phyloP scores from a whole-genome alignment of 2,888 invertebrate species.

The Epicampocera succincta region DNA sequence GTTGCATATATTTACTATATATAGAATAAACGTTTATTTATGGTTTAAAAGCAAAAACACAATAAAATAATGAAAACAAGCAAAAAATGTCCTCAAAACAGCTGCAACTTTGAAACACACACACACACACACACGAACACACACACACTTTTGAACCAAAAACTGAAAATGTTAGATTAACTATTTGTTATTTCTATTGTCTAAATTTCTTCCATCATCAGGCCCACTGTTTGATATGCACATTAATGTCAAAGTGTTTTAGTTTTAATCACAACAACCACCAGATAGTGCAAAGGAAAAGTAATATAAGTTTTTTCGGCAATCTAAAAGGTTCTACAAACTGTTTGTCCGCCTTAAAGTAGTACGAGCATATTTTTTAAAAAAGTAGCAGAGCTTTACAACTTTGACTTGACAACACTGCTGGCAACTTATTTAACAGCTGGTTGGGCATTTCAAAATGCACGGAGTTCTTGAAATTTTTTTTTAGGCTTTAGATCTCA shows the following conservation, averaged over 20 bases:
- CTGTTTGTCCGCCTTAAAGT: too few species aligned
- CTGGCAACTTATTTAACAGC: too few species aligned
- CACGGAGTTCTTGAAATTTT: too few species aligned
- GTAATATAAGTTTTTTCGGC: background rate
- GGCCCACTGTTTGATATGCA: background rate
- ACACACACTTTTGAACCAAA: background rate
- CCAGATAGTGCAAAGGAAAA: background rate
- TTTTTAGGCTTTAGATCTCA: too few species aligned
- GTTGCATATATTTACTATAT: background rate
- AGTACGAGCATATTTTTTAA: too few species aligned
- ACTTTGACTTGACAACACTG: too few species aligned
- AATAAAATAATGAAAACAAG: slow-evolving; percentile 31
- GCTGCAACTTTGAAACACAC: slow-evolving; percentile 7
- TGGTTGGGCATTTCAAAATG: too few species aligned
- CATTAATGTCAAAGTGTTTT: slow-evolving; percentile 2
- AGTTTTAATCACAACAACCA: background rate
- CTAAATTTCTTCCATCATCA: too few species aligned
- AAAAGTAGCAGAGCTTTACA: too few species aligned
- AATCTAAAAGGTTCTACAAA: background rate
- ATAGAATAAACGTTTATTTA: slow-evolving; percentile 65
- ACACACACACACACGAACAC: background rate
- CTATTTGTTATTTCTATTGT: too few species aligned
- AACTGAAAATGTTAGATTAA: too few species aligned
- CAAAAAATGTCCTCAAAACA: slow-evolving; percentile 18
- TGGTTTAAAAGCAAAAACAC: slow-evolving; percentile 52